These are phyloP conservation scores for Trachymyrmex septentrionalis DNA, from an alignment of 1,140 invertebrate species.

Conservation along the genomic window DNA sequence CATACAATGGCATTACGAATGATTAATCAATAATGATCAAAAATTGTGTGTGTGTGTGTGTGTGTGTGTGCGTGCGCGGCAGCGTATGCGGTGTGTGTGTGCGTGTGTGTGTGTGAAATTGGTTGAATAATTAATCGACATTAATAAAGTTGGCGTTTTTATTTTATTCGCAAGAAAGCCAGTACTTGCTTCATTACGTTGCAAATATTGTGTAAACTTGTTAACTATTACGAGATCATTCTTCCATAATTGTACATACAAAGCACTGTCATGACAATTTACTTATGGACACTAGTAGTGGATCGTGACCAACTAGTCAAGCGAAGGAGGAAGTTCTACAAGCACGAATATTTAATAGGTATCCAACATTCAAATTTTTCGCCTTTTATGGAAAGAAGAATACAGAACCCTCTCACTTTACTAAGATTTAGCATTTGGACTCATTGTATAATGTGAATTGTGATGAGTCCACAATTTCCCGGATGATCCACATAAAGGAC, in stretches of 20 bases:
- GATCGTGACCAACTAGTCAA: constrained; percentile 85
- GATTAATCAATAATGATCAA: constrained; percentile 40
- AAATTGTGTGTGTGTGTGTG: background rate
- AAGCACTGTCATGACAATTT: constrained; percentile 84
- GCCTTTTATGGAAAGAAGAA: constrained; percentile 56
- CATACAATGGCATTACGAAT: constrained; percentile 58
- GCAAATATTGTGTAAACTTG: constrained; percentile 70
- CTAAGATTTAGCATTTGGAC: constrained; percentile 38
- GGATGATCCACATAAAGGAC: constrained; percentile 70
- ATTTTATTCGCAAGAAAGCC: constrained; percentile 73
- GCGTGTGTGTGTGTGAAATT: background rate
- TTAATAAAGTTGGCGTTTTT: constrained; percentile 53
- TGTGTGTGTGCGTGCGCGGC: background rate
- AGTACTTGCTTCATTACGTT: constrained; percentile 71
- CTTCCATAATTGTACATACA: constrained; percentile 83
- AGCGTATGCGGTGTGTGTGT: background rate
- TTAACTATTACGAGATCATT: constrained; percentile 74
- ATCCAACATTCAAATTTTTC: constrained; percentile 72
- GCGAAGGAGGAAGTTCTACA: constrained; percentile 79
- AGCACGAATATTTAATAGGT: constrained; percentile 83
- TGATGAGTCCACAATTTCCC: constrained; percentile 33
- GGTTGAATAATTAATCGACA: constrained; percentile 29
- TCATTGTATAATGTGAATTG: constrained; percentile 42
- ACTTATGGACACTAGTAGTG: constrained; percentile 78
- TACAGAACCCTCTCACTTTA: constrained; percentile 55